phyloP scores from a whole-genome alignment of 2,797 vertebrate genomes.

The Acomys russatus region DNA sequence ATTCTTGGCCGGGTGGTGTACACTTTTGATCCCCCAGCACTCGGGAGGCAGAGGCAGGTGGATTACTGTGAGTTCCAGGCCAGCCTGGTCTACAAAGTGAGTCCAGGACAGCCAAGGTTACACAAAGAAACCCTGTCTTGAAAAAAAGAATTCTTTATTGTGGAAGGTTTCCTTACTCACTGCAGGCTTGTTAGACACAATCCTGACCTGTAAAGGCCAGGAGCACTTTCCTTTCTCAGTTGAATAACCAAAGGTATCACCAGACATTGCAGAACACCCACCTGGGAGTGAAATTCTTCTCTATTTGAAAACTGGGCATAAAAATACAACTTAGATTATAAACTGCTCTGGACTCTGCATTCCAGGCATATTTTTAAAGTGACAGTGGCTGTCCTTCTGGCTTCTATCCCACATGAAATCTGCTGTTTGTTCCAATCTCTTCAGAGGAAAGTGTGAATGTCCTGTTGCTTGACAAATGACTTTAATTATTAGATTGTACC shows the following conservation, averaged over 20 bases:
- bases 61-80: no score
- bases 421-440: slow-evolving; percentile 81
- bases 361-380: slow-evolving; percentile 63
- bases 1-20: no score
- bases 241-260: slow-evolving; percentile 13
- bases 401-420: slow-evolving; percentile 74
- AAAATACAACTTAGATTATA: slow-evolving; percentile 28
- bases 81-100: no score
- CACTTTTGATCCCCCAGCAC: no score
- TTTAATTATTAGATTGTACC: slow-evolving; percentile 87
- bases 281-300: not conserved
- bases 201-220: not conserved
- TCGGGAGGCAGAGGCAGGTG: no score
- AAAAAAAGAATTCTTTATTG: not conserved
- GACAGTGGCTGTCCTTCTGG: slow-evolving; percentile 66
- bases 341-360: slow-evolving; percentile 42
- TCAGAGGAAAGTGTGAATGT: slow-evolving; percentile 85
- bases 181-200: not conserved
- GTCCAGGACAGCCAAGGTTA: no score
- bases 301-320: slow-evolving; percentile 32
- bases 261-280: not conserved
- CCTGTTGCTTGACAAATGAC: slow-evolving; percentile 85
- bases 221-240: not conserved
- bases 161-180: not conserved
- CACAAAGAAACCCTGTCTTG: no score